phyloP scores from a whole-genome alignment of 1,140 invertebrate species.

The Lepidotrigona ventralis region DNA sequence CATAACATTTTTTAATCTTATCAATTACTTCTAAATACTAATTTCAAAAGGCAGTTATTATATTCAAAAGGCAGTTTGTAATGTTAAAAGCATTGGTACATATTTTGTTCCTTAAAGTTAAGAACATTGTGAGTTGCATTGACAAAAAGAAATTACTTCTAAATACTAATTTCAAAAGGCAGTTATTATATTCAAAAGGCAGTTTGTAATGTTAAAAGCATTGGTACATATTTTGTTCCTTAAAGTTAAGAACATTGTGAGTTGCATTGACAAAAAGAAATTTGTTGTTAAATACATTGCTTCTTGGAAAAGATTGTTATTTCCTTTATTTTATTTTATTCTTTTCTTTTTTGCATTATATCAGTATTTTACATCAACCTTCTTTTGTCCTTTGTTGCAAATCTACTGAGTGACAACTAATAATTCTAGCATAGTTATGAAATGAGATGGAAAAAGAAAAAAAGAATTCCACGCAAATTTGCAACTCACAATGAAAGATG shows the following conservation, averaged over 20 bases:
- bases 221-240: neutral
- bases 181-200: no score
- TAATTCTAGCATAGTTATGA: neutral
- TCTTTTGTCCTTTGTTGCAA: neutral
- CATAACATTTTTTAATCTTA: neutral
- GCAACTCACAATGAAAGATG: neutral
- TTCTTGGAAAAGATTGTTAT: neutral
- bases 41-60: neutral
- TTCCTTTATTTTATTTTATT: no score
- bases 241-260: neutral
- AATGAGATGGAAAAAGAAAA: neutral
- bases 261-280: constrained; percentile 4
- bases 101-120: no score
- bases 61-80: no score
- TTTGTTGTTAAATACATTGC: neutral
- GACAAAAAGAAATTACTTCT: neutral
- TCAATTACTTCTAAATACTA: neutral
- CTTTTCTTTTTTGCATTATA: no score
- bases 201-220: neutral
- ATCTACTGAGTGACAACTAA: neutral
- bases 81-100: no score
- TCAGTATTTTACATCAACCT: neutral
- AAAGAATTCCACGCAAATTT: neutral
- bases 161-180: neutral
- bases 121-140: no score